These are phyloP conservation scores for Thamnophis elegans DNA, from an alignment of 2,797 vertebrate genomes.

Conservation along the genomic window DNA sequence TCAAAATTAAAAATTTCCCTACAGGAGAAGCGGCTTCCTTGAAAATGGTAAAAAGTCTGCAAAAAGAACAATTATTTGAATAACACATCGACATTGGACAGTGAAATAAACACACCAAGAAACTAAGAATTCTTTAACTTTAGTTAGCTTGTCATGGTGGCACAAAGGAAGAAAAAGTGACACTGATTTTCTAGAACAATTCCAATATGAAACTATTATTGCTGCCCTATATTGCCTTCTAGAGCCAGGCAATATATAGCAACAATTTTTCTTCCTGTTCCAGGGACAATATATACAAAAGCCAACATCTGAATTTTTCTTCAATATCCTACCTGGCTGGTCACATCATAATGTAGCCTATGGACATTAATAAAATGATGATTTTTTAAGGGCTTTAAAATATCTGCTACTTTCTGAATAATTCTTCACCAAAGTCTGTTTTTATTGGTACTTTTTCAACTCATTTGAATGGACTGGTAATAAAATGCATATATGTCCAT, in stretches of 20 bases:
- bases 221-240: background rate
- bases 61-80: background rate
- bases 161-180: background rate
- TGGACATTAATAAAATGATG: background rate
- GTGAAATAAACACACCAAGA: background rate
- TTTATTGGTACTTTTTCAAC: background rate
- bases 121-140: background rate
- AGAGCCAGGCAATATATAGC: background rate
- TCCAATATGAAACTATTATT: background rate
- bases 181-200: background rate
- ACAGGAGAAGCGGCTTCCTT: background rate
- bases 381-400: background rate
- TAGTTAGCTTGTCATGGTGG: background rate
- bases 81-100: background rate
- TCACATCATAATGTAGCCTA: background rate
- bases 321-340: background rate
- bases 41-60: background rate
- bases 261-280: background rate
- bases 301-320: background rate
- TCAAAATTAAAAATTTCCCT: background rate
- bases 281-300: background rate
- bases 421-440: background rate
- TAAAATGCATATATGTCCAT: background rate
- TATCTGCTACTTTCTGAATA: background rate
- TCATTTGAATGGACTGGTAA: background rate